Percentiles rank a stretch among this genome's conserved stretches.
Conservation (phyloP, 1,140 invertebrate genomes). For the Drosophila paulistorum region DNA sequence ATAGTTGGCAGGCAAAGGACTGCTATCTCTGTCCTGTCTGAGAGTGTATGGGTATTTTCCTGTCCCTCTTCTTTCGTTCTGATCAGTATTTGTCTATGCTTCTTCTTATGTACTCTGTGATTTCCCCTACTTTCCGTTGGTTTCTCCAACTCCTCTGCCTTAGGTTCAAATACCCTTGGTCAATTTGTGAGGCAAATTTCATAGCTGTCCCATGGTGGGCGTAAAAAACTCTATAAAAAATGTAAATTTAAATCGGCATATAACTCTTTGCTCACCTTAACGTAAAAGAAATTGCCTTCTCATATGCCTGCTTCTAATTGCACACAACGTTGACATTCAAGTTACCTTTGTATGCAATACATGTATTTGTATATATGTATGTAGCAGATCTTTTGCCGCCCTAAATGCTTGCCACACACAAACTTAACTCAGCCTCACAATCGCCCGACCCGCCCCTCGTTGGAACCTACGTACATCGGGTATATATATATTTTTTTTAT, state of each 20-base stretch:
- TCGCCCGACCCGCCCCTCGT: slow-evolving; percentile 37
- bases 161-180: slow-evolving; percentile 5
- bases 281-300: slow-evolving; percentile 27
- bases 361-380: background rate
- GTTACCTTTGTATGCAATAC: background rate
- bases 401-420: slow-evolving; percentile 20
- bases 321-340: slow-evolving; percentile 21
- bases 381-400: slow-evolving; percentile 2
- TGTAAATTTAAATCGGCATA: slow-evolving; percentile 9
- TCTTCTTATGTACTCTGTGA: slow-evolving; percentile 50
- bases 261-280: slow-evolving; percentile 45
- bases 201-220: background rate
- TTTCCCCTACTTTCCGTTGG: slow-evolving; percentile 38
- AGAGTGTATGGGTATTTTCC: slow-evolving; percentile 25
- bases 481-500: slow-evolving; percentile 17
- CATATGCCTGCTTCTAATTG: slow-evolving; percentile 48
- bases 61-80: slow-evolving; percentile 41
- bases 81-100: slow-evolving; percentile 63
- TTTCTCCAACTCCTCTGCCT: slow-evolving; percentile 28
- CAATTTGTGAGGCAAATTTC: slow-evolving; percentile 14
- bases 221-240: background rate
- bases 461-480: slow-evolving; percentile 10
- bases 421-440: slow-evolving; percentile 21
- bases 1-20: slow-evolving; percentile 31
- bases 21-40: slow-evolving; percentile 70